Percentiles rank a stretch among this genome's conserved stretches.
Conservation (phyloP, 2,113 vertebrate genomes). For the Cyanoderma ruficeps region DNA sequence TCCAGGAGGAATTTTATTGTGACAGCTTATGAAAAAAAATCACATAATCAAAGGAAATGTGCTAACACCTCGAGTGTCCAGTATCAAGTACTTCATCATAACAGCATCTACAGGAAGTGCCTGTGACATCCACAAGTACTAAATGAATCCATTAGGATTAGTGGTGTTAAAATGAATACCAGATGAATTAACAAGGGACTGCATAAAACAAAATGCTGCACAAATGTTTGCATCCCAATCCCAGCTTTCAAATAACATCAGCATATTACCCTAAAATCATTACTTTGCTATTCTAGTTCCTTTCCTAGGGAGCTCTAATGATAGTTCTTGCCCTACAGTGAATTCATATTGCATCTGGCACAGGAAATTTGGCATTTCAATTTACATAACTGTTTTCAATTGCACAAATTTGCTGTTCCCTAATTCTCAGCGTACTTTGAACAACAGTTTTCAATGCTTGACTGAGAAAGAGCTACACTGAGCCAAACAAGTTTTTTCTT, state of each 20-base stretch:
- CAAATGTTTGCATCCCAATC: constrained; percentile 58
- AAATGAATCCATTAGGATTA: constrained; percentile 43
- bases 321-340: constrained; percentile 55
- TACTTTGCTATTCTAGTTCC: constrained; percentile 58
- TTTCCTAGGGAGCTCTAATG: constrained; percentile 61
- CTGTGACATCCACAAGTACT: constrained; percentile 7
- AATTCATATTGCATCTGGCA: constrained; percentile 65
- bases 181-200: constrained; percentile 53
- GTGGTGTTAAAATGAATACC: constrained; percentile 44
- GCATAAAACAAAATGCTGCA: constrained; percentile 14
- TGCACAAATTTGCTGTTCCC: constrained; percentile 47
- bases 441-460: constrained; percentile 36
- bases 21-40: constrained; percentile 11
- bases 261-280: constrained; percentile 64
- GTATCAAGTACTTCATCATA: neutral
- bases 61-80: constrained; percentile 5
- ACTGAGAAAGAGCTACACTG: constrained; percentile 8
- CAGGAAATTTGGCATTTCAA: constrained; percentile 62
- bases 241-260: constrained; percentile 59
- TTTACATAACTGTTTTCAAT: constrained; percentile 58
- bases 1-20: constrained; percentile 2
- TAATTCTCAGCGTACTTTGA: constrained; percentile 29
- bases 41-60: constrained; percentile 33
- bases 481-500: constrained; percentile 13
- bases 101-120: neutral